These are phyloP conservation scores for Lepidurus packardi DNA, from an alignment of 1,140 invertebrate genomes.

Conservation along the genomic window DNA sequence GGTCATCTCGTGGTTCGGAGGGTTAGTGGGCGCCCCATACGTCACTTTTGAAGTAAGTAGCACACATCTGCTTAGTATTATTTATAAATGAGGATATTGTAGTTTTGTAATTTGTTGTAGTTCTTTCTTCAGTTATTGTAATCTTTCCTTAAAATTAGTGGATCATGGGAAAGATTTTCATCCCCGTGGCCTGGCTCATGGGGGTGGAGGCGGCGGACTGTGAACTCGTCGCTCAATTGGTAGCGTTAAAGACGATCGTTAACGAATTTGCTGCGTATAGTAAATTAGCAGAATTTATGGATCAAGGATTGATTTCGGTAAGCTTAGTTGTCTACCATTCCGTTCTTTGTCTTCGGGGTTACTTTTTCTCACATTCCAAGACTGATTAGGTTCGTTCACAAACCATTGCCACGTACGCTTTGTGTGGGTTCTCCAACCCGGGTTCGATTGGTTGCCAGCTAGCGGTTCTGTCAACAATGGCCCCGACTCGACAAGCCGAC, in stretches of 20 bases:
- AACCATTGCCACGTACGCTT: constrained; percentile 82
- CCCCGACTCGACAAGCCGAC: constrained; percentile 63
- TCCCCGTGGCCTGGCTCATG: constrained; percentile 73
- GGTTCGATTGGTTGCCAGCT: constrained; percentile 83
- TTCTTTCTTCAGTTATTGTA: background rate
- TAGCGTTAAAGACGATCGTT: constrained; percentile 81
- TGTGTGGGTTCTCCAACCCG: constrained; percentile 95
- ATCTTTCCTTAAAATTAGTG: constrained; percentile 48
- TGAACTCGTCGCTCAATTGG: constrained; percentile 68
- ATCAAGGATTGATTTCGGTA: constrained; percentile 54
- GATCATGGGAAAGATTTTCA: constrained; percentile 77
- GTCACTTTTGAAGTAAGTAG: constrained; percentile 50
- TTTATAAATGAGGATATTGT: background rate
- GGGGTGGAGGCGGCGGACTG: constrained; percentile 73
- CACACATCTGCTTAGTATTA: constrained; percentile 23
- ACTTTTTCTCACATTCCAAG: constrained; percentile 33
- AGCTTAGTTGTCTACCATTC: constrained; percentile 38
- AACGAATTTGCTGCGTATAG: constrained; percentile 91
- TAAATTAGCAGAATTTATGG: constrained; percentile 60
- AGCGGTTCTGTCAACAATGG: constrained; percentile 69
- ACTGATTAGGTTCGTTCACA: constrained; percentile 58
- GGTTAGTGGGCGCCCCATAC: constrained; percentile 58
- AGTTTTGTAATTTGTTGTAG: background rate
- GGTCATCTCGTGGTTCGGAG: constrained; percentile 70
- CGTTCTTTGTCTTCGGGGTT: constrained; percentile 6